These are phyloP conservation scores for Prunella himalayana DNA, from an alignment of 2,113 vertebrate genomes.

Conservation along the genomic window DNA sequence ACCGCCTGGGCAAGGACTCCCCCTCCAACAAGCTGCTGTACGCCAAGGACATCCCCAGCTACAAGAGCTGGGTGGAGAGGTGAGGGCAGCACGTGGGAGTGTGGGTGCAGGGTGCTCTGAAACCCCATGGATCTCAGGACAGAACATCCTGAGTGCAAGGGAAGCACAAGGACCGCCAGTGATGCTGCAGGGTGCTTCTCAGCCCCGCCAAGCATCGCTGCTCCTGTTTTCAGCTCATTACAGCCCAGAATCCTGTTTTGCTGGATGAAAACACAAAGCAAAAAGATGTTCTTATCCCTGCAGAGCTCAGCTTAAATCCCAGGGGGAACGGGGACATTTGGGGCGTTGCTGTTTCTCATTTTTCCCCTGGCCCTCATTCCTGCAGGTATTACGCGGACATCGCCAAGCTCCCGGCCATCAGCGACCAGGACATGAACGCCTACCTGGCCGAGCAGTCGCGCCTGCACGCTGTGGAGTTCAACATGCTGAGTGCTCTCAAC, in stretches of 20 bases:
- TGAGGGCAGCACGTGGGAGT: conserved; percentile 19
- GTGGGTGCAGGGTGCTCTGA: background rate
- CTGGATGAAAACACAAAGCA: background rate
- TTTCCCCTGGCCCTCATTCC: background rate
- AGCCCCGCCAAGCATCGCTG: fast-evolving
- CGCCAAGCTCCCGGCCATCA: conserved; percentile 92
- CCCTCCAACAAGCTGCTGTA: conserved; percentile 98
- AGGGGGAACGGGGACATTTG: fast-evolving
- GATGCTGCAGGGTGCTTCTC: background rate
- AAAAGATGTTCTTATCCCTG: background rate
- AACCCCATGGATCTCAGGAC: fast-evolving
- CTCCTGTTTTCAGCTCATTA: background rate
- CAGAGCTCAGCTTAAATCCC: background rate
- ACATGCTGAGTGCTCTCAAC: conserved; percentile 95
- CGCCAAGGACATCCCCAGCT: conserved; percentile 98
- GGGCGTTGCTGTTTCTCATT: background rate
- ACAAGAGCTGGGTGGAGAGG: conserved; percentile 99
- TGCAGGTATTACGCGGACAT: conserved; percentile 97
- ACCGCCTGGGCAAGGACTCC: conserved; percentile 96
- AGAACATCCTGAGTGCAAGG: background rate
- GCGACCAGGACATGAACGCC: conserved; percentile 99
- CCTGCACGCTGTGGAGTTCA: conserved; percentile 91
- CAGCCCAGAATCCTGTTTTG: background rate
- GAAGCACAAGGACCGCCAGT: fast-evolving
- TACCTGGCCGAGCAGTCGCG: conserved; percentile 97